Evolutionary conservation across 2,888 invertebrate species (phyloP).

Genomic region (Diaprepes abbreviatus): DNA sequence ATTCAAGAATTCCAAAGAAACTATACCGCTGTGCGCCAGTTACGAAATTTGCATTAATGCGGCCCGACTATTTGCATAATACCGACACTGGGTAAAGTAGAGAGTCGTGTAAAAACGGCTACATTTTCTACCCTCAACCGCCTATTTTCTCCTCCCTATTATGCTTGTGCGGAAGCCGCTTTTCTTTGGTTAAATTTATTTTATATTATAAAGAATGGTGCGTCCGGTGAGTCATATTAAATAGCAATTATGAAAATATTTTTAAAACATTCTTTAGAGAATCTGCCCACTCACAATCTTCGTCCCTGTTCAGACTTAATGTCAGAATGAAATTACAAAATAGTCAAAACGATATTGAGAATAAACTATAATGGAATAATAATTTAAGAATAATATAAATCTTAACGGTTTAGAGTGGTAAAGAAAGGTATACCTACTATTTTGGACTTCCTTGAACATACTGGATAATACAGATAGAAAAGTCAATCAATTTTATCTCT

Average conservation of each 20-base stretch:
- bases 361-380: too few relatives aligned
- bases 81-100: conserved; percentile 27
- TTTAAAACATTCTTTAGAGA: too few relatives aligned
- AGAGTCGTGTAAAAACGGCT: conserved; percentile 33
- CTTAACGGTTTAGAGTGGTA: too few relatives aligned
- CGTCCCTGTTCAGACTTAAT: too few relatives aligned
- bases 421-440: too few relatives aligned
- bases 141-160: conserved; percentile 20
- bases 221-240: conserved; percentile 8
- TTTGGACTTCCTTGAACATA: too few relatives aligned
- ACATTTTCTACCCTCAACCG: conserved; percentile 25
- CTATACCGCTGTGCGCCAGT: conserved; percentile 11
- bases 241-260: conserved; percentile 27
- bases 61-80: conserved; percentile 26
- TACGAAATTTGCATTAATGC: conserved; percentile 22
- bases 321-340: too few relatives aligned
- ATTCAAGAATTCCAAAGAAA: conserved; percentile 11
- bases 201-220: conserved; percentile 17
- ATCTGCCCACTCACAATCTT: too few relatives aligned
- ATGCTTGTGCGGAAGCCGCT: conserved; percentile 20
- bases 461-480: too few relatives aligned
- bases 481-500: too few relatives aligned
- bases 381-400: too few relatives aligned
- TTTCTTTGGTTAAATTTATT: conserved; percentile 18
- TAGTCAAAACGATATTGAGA: too few relatives aligned